A percentile compares a stretch with the other conserved stretches of the same genome.
phyloP scores from a whole-genome alignment of 2,113 vertebrate species.

The Pachypanchax playfairii region DNA sequence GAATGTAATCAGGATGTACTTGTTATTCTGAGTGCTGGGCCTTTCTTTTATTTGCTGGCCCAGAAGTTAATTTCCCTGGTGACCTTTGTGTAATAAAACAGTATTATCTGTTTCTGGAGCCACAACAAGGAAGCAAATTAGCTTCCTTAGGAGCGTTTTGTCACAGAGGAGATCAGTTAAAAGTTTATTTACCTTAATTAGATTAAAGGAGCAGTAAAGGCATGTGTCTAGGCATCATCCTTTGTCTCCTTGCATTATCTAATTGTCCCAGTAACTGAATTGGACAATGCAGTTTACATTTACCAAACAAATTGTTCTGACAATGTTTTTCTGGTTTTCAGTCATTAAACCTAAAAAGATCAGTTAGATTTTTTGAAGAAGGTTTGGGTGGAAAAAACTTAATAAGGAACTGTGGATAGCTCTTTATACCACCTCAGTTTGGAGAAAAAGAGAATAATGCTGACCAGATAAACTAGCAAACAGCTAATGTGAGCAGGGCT shows the following conservation, averaged over 20 bases:
- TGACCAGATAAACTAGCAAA: no score
- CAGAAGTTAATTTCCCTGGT: conserved; percentile 96
- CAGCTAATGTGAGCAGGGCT: no score
- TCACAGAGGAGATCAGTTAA: conserved; percentile 86
- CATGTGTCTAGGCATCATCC: conserved; percentile 71
- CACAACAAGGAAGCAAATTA: conserved; percentile 86
- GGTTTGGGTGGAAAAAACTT: not conserved
- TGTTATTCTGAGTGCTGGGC: conserved; percentile 81
- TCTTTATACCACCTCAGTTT: no score
- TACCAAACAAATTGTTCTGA: conserved; percentile 13
- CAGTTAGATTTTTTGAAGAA: not conserved
- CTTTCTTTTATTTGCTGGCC: conserved; percentile 87
- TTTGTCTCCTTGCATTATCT: conserved; percentile 77
- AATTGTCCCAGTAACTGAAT: conserved; percentile 53
- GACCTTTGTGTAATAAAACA: conserved; percentile 89
- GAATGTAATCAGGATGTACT: conserved; percentile 87
- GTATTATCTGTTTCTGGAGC: conserved; percentile 90
- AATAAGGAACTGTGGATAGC: no score
- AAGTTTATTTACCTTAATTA: conserved; percentile 93
- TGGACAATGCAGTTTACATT: conserved; percentile 66
- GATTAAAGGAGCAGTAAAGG: conserved; percentile 81
- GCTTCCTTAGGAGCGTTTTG: conserved; percentile 84
- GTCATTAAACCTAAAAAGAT: not conserved
- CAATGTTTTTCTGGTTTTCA: no score
- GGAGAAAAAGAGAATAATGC: not conserved